Evolutionary conservation across 1,140 invertebrate genomes (phyloP).

Genomic region (Zaprionus vittiger): DNA sequence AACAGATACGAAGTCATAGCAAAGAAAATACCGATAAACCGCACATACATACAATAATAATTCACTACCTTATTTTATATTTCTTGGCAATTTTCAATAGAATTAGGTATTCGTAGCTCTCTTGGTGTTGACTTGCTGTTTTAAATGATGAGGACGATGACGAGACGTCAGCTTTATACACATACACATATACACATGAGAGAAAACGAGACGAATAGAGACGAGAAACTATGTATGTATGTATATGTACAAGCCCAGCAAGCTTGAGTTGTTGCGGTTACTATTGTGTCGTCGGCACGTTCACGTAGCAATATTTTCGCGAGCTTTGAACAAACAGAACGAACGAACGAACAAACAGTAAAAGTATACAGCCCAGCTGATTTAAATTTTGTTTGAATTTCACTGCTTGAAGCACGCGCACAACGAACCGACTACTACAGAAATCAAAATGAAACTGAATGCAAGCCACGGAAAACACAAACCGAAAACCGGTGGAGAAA

Average conservation of each 20-base stretch:
- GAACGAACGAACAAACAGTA: constrained; percentile 45
- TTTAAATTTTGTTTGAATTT: constrained; percentile 52
- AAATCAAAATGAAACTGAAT: constrained; percentile 78
- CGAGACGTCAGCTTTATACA: constrained; percentile 44
- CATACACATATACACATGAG: constrained; percentile 26
- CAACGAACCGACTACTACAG: constrained; percentile 69
- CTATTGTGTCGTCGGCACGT: constrained; percentile 46
- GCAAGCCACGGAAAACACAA: constrained; percentile 57
- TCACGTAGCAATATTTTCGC: constrained; percentile 54
- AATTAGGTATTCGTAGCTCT: constrained; percentile 45
- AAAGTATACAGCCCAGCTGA: constrained; percentile 53
- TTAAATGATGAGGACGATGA: constrained; percentile 35
- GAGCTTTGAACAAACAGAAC: constrained; percentile 50
- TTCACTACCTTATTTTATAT: constrained; percentile 56
- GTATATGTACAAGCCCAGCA: constrained; percentile 39
- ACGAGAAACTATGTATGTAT: constrained; percentile 32
- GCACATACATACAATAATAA: constrained; percentile 56
- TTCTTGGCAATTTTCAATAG: constrained; percentile 57
- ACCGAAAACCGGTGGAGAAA: constrained; percentile 52
- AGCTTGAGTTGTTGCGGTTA: constrained; percentile 35
- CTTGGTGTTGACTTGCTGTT: constrained; percentile 41
- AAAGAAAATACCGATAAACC: constrained; percentile 41
- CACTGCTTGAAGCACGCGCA: constrained; percentile 55
- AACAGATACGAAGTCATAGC: constrained; percentile 21
- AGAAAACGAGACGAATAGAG: constrained; percentile 41